These are phyloP conservation scores for Kryptolebias marmoratus DNA, from an alignment of 2,113 vertebrate genomes.

Conservation along the genomic window DNA sequence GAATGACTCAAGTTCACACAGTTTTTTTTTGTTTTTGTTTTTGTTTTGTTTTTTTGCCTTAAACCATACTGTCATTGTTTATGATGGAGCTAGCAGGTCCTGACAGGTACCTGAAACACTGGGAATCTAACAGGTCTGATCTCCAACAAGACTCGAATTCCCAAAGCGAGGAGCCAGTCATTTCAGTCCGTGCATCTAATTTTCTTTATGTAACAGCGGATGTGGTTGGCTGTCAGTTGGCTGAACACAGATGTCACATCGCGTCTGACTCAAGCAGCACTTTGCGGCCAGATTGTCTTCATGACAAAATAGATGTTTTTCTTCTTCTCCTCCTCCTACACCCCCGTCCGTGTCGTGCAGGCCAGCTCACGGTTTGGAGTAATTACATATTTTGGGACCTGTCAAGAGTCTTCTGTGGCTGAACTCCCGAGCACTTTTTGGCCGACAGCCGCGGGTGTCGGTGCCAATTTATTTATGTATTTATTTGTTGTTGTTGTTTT, in stretches of 20 bases:
- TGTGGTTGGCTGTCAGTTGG: slow-evolving; percentile 47
- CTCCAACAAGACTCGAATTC: too few relatives aligned
- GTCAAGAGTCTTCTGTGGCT: not conserved
- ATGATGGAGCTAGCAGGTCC: not conserved
- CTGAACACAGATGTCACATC: slow-evolving; percentile 10
- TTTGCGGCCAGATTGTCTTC: not conserved
- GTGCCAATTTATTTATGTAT: too few relatives aligned
- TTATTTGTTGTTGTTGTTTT: not conserved
- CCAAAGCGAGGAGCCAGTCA: not conserved
- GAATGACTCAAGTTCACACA: not conserved
- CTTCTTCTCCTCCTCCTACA: not conserved
- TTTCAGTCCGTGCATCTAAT: slow-evolving; percentile 9
- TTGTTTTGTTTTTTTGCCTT: not conserved
- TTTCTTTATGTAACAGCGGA: slow-evolving; percentile 23
- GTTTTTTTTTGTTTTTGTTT: not conserved
- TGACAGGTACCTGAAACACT: not conserved
- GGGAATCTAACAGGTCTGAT: not conserved
- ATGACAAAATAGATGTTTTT: not conserved
- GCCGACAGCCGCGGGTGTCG: slow-evolving; percentile 10
- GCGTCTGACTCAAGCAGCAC: not conserved
- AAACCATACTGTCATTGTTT: not conserved
- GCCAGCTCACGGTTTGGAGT: slow-evolving; percentile 34
- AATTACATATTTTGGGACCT: not conserved
- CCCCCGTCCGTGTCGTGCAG: slow-evolving; percentile 1
- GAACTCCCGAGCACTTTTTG: not conserved